Evolutionary conservation across 2,888 invertebrate species (phyloP).

Genomic region (Cantharis rufa): DNA sequence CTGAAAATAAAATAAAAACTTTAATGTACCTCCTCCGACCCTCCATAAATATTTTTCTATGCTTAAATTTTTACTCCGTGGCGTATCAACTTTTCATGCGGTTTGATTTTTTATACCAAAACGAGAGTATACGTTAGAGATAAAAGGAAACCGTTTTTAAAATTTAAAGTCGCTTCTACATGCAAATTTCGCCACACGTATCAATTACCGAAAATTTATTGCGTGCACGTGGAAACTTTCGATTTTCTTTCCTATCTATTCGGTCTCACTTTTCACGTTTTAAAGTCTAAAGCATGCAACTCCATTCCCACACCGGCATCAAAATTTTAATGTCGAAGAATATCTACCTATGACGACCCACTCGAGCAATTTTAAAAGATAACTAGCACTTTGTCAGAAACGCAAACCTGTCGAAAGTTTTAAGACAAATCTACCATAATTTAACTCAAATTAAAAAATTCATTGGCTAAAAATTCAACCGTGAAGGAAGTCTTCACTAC

Average conservation of each 20-base stretch:
- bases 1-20: conserved; percentile 17
- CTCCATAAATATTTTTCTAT: conserved; percentile 1
- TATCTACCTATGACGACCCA: too few species aligned
- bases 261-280: not conserved
- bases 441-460: too few species aligned
- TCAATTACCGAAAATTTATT: not conserved
- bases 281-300: not conserved
- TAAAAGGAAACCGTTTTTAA: not conserved
- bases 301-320: not conserved
- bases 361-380: too few species aligned
- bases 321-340: not conserved
- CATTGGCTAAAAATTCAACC: too few species aligned
- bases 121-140: not conserved
- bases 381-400: too few species aligned
- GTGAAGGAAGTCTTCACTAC: too few species aligned
- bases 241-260: not conserved
- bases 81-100: not conserved
- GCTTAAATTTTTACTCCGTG: not conserved
- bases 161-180: not conserved
- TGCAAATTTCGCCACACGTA: not conserved
- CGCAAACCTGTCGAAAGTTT: too few species aligned
- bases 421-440: too few species aligned
- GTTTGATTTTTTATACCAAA: not conserved
- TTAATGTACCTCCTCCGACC: not conserved
- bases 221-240: not conserved